A percentile compares a stretch with the other conserved stretches of the same genome.
Evolutionary conservation across 2,797 vertebrate species (phyloP).

Genomic region (Cygnus olor): DNA sequence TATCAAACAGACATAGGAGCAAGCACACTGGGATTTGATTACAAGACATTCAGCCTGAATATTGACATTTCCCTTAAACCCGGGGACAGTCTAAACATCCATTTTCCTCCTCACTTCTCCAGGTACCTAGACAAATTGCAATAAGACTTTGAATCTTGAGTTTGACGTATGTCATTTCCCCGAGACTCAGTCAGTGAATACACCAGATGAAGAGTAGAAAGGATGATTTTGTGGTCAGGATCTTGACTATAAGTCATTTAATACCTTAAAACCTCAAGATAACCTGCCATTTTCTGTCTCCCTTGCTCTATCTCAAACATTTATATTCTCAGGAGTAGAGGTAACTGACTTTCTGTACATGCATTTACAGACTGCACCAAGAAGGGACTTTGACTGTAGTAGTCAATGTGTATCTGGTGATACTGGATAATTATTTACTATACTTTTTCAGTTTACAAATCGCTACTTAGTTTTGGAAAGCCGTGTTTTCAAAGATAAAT

Average conservation of each 20-base stretch:
- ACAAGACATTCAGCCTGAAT: not conserved
- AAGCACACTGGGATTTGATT: not conserved
- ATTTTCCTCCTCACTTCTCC: not conserved
- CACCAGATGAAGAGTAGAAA: not conserved
- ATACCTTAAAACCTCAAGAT: not conserved
- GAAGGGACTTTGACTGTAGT: not conserved
- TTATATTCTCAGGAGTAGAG: not conserved
- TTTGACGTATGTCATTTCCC: not conserved
- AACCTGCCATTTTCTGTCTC: not conserved
- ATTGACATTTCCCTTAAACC: conserved; percentile 20
- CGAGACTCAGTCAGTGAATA: not conserved
- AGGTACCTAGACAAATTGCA: not conserved
- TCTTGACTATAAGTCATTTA: not conserved
- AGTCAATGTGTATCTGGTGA: not conserved
- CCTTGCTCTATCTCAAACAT: not conserved
- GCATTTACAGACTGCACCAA: not conserved
- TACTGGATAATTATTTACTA: not conserved
- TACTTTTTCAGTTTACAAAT: not conserved
- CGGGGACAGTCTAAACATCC: not conserved
- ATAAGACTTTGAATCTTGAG: not conserved
- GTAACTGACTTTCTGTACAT: not conserved
- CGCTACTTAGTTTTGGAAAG: not conserved
- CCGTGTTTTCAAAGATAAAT: not conserved
- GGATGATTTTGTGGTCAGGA: not conserved
- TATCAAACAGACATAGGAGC: not conserved